phyloP scores from a whole-genome alignment of 2,888 invertebrate species.

The Platycnemis pennipes region DNA sequence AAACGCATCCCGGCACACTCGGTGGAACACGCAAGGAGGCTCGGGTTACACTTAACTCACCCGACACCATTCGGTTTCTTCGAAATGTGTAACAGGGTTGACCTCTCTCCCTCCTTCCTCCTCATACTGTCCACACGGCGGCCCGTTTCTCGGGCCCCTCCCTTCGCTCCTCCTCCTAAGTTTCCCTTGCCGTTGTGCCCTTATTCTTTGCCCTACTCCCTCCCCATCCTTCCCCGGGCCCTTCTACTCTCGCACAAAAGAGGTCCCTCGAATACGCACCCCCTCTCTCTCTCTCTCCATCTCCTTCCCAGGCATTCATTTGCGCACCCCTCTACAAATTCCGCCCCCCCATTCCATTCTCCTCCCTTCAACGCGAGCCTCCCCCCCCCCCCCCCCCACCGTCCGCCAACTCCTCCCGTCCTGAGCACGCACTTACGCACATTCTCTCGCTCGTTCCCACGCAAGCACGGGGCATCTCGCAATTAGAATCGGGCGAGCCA shows the following conservation, averaged over 20 bases:
- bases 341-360: neutral
- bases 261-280: neutral
- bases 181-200: neutral
- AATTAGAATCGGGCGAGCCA: slow-evolving; percentile 21
- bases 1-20: neutral
- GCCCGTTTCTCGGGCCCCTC: neutral
- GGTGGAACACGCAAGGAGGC: neutral
- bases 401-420: too few relatives aligned
- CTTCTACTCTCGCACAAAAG: neutral
- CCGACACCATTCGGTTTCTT: neutral
- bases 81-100: neutral
- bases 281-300: neutral
- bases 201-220: neutral
- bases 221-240: too few relatives aligned
- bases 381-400: neutral
- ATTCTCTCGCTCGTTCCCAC: too few relatives aligned
- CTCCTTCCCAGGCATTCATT: too few relatives aligned
- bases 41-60: neutral
- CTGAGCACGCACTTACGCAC: too few relatives aligned
- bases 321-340: neutral
- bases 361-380: neutral
- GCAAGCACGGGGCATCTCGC: slow-evolving; percentile 30
- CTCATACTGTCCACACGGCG: neutral
- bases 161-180: neutral
- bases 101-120: neutral